phyloP scores from a whole-genome alignment of 2,888 invertebrate genomes.

The Morpho deidamia region DNA sequence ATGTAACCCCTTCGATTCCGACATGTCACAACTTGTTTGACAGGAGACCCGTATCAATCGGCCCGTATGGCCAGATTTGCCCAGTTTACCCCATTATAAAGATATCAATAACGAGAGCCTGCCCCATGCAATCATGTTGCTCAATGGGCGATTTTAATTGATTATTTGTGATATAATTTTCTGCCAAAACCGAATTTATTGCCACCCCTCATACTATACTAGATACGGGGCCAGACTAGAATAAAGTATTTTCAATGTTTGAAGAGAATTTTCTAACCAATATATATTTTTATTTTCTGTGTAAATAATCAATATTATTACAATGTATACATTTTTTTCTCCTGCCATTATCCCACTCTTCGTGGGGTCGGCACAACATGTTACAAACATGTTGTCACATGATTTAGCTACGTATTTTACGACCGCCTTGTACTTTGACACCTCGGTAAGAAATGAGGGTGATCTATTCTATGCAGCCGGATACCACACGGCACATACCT shows the following conservation, averaged over 20 bases:
- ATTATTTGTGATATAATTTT: constrained; percentile 65
- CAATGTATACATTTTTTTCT: too few relatives aligned
- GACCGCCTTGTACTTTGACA: too few relatives aligned
- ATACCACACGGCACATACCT: too few relatives aligned
- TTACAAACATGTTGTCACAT: too few relatives aligned
- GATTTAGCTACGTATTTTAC: too few relatives aligned
- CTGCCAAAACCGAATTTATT: constrained; percentile 42
- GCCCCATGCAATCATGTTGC: constrained; percentile 48
- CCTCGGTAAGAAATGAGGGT: too few relatives aligned
- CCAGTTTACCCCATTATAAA: constrained; percentile 69
- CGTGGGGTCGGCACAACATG: too few relatives aligned
- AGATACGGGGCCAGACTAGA: constrained; percentile 14
- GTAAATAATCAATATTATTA: too few relatives aligned
- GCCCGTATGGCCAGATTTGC: constrained; percentile 67
- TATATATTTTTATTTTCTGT: too few relatives aligned
- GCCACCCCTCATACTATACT: constrained; percentile 35
- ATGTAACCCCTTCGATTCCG: constrained; percentile 39
- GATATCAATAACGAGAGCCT: constrained; percentile 72
- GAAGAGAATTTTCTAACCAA: too few relatives aligned
- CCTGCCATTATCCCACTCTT: too few relatives aligned
- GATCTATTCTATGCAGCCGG: too few relatives aligned
- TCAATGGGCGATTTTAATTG: constrained; percentile 62
- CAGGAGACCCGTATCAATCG: constrained; percentile 66
- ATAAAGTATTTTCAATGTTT: constrained; percentile 31
- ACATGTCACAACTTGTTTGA: constrained; percentile 37